Evolutionary conservation across 2,113 vertebrate genomes (phyloP).

Genomic region (Cinclus mexicanus): DNA sequence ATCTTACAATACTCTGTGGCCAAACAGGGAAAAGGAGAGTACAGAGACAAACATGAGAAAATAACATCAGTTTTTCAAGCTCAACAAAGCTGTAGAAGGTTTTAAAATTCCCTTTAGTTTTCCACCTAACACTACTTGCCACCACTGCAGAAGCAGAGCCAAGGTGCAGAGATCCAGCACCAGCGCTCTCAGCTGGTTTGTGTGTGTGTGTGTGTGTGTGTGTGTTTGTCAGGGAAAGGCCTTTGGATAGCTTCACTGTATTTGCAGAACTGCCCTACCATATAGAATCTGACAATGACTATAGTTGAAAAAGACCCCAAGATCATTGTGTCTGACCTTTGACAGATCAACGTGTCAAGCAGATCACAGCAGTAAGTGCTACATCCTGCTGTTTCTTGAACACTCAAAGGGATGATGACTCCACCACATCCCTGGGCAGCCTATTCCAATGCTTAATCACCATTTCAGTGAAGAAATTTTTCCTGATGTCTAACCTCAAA

Average conservation of each 20-base stretch:
- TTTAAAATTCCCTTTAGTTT: background rate
- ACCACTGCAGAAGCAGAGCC: background rate
- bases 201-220: background rate
- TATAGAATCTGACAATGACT: background rate
- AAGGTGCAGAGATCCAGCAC: background rate
- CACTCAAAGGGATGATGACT: no score
- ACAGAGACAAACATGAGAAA: background rate
- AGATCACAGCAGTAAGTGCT: background rate
- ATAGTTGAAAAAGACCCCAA: background rate
- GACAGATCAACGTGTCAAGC: background rate
- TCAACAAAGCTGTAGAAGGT: background rate
- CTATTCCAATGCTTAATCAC: background rate
- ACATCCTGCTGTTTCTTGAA: accelerated
- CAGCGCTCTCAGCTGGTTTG: background rate
- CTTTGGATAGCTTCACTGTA: background rate
- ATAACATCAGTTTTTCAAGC: background rate
- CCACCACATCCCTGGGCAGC: accelerated
- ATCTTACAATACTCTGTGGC: background rate
- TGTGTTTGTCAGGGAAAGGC: background rate
- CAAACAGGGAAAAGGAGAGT: background rate
- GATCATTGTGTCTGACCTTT: background rate
- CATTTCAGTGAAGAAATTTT: background rate
- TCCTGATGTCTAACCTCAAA: background rate
- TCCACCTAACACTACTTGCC: background rate
- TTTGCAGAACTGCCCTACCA: background rate